Percentiles rank a stretch among this genome's conserved stretches.
phyloP scores from a whole-genome alignment of 2,888 invertebrate species.

The Netelia fuscicornis region DNA sequence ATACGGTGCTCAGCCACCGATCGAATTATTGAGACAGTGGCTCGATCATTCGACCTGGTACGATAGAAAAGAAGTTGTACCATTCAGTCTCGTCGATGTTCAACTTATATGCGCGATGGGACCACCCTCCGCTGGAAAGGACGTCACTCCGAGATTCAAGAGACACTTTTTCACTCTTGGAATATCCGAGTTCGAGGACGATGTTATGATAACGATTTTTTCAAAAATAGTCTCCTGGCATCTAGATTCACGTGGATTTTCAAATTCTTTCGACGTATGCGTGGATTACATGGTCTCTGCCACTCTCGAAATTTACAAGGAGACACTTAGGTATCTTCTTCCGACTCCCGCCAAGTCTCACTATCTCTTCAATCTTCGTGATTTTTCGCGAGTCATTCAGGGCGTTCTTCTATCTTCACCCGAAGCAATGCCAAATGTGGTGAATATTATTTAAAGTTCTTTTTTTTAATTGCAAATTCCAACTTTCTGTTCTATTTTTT shows the following conservation, averaged over 20 bases:
- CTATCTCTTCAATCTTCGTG: slow-evolving; percentile 97
- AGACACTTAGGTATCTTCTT: slow-evolving; percentile 91
- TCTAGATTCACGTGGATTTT: slow-evolving; percentile 95
- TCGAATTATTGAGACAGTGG: slow-evolving; percentile 96
- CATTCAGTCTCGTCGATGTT: slow-evolving; percentile 93
- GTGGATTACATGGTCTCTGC: slow-evolving; percentile 93
- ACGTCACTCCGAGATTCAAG: slow-evolving; percentile 93
- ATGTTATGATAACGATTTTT: slow-evolving; percentile 93
- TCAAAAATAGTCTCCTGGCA: slow-evolving; percentile 97
- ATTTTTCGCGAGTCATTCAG: slow-evolving; percentile 96
- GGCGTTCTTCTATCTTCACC: slow-evolving; percentile 93
- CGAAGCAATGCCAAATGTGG: slow-evolving; percentile 92
- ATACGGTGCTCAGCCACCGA: slow-evolving; percentile 97
- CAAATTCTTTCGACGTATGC: slow-evolving; percentile 94
- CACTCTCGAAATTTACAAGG: slow-evolving; percentile 94
- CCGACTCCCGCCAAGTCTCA: slow-evolving; percentile 98
- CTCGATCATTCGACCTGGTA: slow-evolving; percentile 96
- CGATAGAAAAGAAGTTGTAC: slow-evolving; percentile 92
- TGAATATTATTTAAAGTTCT: slow-evolving; percentile 60
- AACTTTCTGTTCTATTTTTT: neutral
- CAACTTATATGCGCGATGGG: slow-evolving; percentile 96
- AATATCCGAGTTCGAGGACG: slow-evolving; percentile 95
- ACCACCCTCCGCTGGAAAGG: slow-evolving; percentile 92
- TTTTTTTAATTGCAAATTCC: neutral
- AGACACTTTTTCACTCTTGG: slow-evolving; percentile 94